A percentile compares a stretch with the other conserved stretches of the same genome.
Conservation (phyloP, 92 coral and sea anemone species). For the Zoanthus sansibaricus region DNA sequence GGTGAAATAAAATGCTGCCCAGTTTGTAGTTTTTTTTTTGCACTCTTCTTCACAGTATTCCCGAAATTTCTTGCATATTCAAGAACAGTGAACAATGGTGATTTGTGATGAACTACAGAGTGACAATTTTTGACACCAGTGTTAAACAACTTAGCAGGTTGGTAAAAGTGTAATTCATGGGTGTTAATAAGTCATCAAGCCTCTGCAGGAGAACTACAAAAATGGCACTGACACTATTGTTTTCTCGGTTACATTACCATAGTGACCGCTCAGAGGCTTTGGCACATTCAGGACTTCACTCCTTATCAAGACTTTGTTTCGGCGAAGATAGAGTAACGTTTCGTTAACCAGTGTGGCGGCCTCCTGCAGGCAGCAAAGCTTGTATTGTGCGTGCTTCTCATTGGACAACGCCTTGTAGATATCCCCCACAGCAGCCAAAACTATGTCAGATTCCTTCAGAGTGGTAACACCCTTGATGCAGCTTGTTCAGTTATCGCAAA, state of each 20-base stretch:
- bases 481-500: conserved; percentile 44
- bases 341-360: conserved; percentile 46
- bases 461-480: conserved; percentile 52
- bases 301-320: conserved; percentile 3
- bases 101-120: conserved; percentile 67
- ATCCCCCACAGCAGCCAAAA: conserved; percentile 27
- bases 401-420: conserved; percentile 38
- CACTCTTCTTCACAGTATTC: not conserved
- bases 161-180: not conserved
- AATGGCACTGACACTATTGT: conserved; percentile 40
- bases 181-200: not conserved
- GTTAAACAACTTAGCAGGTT: not conserved
- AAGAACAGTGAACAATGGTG: conserved; percentile 38
- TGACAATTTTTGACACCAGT: conserved; percentile 28
- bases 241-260: conserved; percentile 36
- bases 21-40: not conserved
- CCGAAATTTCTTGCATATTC: conserved; percentile 50
- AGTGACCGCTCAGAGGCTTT: conserved; percentile 38
- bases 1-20: conserved; percentile 12
- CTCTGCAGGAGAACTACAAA: not conserved
- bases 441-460: conserved; percentile 21
- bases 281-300: conserved; percentile 25
- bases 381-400: conserved; percentile 29
- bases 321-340: not conserved
- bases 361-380: conserved; percentile 30